Evolutionary conservation across 2,797 vertebrate genomes (phyloP).

Genomic region (Otus scops): DNA sequence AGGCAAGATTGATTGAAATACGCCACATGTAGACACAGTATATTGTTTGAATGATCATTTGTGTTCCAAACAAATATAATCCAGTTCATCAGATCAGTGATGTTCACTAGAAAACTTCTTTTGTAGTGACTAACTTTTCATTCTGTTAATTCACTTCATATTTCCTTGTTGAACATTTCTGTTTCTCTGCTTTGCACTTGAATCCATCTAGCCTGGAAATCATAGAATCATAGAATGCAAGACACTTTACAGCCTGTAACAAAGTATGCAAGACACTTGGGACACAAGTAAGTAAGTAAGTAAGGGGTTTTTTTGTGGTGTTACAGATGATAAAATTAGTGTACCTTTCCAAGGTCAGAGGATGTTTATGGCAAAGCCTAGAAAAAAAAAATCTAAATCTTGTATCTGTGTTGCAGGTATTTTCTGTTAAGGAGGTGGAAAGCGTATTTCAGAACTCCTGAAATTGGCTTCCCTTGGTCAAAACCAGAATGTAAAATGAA

Average conservation of each 20-base stretch:
- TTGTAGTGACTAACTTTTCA: not conserved
- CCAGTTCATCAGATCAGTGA: not conserved
- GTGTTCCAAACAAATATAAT: not conserved
- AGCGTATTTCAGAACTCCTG: not conserved
- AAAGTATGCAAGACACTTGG: not conserved
- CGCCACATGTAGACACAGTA: not conserved
- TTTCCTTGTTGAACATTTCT: not conserved
- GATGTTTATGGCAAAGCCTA: not conserved
- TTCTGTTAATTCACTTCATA: not conserved
- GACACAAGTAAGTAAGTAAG: not conserved
- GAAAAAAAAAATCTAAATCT: not conserved
- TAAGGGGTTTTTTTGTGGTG: not conserved
- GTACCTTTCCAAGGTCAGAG: not conserved
- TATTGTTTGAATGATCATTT: not conserved
- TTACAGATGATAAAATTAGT: not conserved
- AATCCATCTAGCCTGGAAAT: not conserved
- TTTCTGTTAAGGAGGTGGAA: not conserved
- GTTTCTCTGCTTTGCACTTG: not conserved
- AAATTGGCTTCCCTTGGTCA: not conserved
- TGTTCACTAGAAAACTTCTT: not conserved
- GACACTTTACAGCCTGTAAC: not conserved
- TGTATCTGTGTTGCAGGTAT: not conserved
- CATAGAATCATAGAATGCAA: not conserved
- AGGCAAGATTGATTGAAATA: not conserved
- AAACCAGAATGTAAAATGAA: not conserved